Percentiles rank a stretch among this genome's conserved stretches.
These are phyloP conservation scores for Turritopsis rubra DNA, from an alignment of 30 jellyfish, hydroid and myxozoan genomes.

Conservation along the genomic window DNA sequence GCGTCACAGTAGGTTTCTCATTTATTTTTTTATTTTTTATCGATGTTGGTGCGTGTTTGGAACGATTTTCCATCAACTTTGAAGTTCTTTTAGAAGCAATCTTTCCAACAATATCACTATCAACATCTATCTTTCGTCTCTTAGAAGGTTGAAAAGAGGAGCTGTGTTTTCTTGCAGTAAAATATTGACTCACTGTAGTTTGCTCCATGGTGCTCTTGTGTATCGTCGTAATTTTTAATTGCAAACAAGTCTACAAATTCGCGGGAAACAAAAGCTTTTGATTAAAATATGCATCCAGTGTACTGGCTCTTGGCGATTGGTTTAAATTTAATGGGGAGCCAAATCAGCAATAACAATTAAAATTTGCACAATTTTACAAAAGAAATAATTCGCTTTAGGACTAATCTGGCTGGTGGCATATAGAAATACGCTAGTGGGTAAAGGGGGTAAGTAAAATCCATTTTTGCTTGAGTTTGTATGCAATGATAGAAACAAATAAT, in stretches of 20 bases:
- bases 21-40: background rate
- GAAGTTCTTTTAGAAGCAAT: background rate
- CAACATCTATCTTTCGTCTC: slow-evolving; percentile 54
- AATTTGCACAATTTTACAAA: no score
- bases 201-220: slow-evolving; percentile 41
- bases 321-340: background rate
- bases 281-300: background rate
- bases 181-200: slow-evolving; percentile 53
- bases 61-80: background rate
- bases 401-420: no score
- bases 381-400: no score
- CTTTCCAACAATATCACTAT: background rate
- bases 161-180: slow-evolving; percentile 53
- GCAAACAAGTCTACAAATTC: background rate
- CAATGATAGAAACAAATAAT: no score
- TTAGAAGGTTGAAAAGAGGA: slow-evolving; percentile 58
- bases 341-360: background rate
- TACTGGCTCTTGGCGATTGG: background rate
- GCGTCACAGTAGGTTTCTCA: slow-evolving; percentile 14
- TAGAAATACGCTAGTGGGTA: no score
- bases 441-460: no score
- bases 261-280: background rate
- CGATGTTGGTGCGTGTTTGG: no score
- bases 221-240: background rate
- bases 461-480: no score